Conservation (phyloP, 2,888 invertebrate genomes). For the Spilosoma lubricipeda region DNA sequence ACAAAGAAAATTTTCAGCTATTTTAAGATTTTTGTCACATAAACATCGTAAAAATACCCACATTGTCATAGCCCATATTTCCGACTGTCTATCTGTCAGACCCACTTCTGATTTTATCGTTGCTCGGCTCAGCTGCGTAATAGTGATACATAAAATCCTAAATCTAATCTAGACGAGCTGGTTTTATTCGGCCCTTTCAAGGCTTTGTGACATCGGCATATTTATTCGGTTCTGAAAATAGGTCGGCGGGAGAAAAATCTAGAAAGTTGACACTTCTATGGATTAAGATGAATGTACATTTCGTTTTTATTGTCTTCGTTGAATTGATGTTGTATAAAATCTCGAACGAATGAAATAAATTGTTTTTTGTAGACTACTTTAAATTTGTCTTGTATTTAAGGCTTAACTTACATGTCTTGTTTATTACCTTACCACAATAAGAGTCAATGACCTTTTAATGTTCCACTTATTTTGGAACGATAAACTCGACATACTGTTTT, state of each 20-base stretch:
- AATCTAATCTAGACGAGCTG: constrained; percentile 38
- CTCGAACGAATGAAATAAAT: constrained; percentile 2
- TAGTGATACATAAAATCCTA: constrained; percentile 46
- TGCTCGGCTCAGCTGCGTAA: constrained; percentile 27
- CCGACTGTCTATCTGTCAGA: constrained; percentile 42
- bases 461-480: not conserved
- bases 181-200: constrained; percentile 34
- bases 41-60: constrained; percentile 25
- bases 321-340: constrained; percentile 17
- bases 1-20: not conserved
- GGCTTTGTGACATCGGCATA: constrained; percentile 30
- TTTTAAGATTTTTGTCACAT: constrained; percentile 19
- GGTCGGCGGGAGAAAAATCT: constrained; percentile 23
- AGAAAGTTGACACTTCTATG: constrained; percentile 37
- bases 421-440: constrained; percentile 6
- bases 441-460: constrained; percentile 8
- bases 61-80: constrained; percentile 37
- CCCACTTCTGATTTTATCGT: constrained; percentile 46
- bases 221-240: constrained; percentile 31
- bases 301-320: constrained; percentile 26
- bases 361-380: not conserved
- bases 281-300: constrained; percentile 34
- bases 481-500: not conserved
- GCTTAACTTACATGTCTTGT: not conserved
- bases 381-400: not conserved